phyloP scores from a whole-genome alignment of 2,113 vertebrate species.

The Gymnocephalus cernua region DNA sequence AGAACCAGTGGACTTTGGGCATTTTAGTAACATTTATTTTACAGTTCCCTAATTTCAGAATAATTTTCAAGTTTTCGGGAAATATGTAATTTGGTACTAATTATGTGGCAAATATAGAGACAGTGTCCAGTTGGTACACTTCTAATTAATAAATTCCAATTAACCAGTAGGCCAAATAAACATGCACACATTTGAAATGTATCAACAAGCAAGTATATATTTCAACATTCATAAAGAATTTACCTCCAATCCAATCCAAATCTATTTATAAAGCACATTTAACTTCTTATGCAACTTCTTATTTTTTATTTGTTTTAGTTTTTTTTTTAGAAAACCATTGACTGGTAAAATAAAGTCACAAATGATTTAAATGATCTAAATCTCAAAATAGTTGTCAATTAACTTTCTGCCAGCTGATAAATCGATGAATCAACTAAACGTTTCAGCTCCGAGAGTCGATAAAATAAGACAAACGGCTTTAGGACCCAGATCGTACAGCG shows the following conservation, averaged over 20 bases:
- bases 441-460: background rate
- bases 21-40: no score
- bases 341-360: background rate
- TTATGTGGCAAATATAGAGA: background rate
- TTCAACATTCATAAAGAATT: background rate
- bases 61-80: background rate
- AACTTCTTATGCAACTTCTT: background rate
- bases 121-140: background rate
- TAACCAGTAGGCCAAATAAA: background rate
- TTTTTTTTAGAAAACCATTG: background rate
- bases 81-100: background rate
- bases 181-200: background rate
- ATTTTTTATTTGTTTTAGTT: background rate
- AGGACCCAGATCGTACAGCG: conserved; percentile 76
- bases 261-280: no score
- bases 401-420: background rate
- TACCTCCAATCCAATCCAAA: no score
- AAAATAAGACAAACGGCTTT: background rate
- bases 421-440: background rate
- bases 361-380: background rate
- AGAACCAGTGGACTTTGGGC: no score
- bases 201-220: background rate
- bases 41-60: background rate
- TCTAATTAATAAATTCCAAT: background rate
- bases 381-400: background rate